These are phyloP conservation scores for Allophyes oxyacanthae DNA, from an alignment of 2,888 invertebrate genomes.

Conservation along the genomic window DNA sequence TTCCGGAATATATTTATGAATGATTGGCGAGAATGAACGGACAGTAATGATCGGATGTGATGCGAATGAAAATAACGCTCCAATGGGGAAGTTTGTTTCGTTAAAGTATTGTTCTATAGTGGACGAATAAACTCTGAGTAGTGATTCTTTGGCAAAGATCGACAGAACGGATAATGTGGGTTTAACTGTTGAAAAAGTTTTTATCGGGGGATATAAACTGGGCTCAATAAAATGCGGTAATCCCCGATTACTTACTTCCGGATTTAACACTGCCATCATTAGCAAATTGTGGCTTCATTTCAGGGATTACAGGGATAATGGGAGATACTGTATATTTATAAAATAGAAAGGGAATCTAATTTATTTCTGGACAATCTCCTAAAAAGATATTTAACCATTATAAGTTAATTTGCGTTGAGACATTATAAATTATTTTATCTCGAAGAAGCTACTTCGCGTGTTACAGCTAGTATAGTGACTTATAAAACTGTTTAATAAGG, in stretches of 20 bases:
- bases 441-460: constrained; percentile 18
- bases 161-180: too few species aligned
- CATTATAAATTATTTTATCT: neutral
- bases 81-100: neutral
- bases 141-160: too few species aligned
- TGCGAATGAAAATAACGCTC: constrained; percentile 39
- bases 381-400: neutral
- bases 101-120: neutral
- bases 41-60: constrained; percentile 54
- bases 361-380: neutral
- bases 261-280: constrained; percentile 30
- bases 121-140: too few species aligned
- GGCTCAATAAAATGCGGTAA: constrained; percentile 21
- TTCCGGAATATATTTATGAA: constrained; percentile 48
- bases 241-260: constrained; percentile 19
- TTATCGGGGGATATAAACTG: constrained; percentile 36
- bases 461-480: constrained; percentile 9
- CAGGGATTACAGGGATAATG: constrained; percentile 11
- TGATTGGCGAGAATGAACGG: constrained; percentile 45
- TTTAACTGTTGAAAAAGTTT: constrained; percentile 11
- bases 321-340: neutral
- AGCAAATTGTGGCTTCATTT: constrained; percentile 24
- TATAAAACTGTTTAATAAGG: constrained; percentile 11
- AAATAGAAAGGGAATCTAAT: too few species aligned
- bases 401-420: neutral